Evolutionary conservation across 2,888 invertebrate genomes (phyloP), one percentile per base, ranked within the genome.

Genomic region (Cryptocephalus moraei): DNA sequence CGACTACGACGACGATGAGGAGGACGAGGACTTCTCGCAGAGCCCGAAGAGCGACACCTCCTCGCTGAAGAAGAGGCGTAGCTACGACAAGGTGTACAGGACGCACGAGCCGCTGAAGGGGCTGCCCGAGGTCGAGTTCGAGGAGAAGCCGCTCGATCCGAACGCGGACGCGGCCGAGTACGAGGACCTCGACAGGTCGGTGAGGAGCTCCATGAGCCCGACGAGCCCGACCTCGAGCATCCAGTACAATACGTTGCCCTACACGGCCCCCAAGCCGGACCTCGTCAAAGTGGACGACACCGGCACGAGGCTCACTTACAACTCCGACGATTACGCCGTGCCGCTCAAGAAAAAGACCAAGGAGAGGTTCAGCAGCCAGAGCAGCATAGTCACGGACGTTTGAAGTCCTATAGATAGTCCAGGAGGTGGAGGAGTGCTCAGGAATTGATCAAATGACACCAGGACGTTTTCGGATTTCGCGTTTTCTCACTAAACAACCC

Each of bases 41-140:
- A 65, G 64, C 51, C 62, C 64, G 1, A 39, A 50, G 14, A 59
- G 58, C 32, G 59, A 57, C 44, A 49, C 43, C 13, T 53, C 56
- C 22, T 50, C 51, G 14, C 36, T 56, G 1, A 83, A 81, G 71
- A 84, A 84, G 67, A 78, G 81, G 58, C 76, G 84, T 56, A 80
- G 76, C 56, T 91, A 90, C 67, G 91, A 91, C 64, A 83, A 80
- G 69, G 81, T 82, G 44, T 92, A 92, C 68, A 78, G 83, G 56
- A 92, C 91, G 9, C 76, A 89, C 64, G 91, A 92, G 72, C 91
- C 91, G 44, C 70, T 91, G 55, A 70, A 72, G 49, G 75, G 75
- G 45, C 79, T 81, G 62, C 88, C 91, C 38, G 76, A 82, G 52
- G 77, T 82, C 58, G 86, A 86, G 50, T 90, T 90, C 71, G 86